A percentile compares a stretch with the other conserved stretches of the same genome.
These are phyloP conservation scores for Yponomeuta evonymella DNA, from an alignment of 2,888 invertebrate genomes.

Conservation along the genomic window DNA sequence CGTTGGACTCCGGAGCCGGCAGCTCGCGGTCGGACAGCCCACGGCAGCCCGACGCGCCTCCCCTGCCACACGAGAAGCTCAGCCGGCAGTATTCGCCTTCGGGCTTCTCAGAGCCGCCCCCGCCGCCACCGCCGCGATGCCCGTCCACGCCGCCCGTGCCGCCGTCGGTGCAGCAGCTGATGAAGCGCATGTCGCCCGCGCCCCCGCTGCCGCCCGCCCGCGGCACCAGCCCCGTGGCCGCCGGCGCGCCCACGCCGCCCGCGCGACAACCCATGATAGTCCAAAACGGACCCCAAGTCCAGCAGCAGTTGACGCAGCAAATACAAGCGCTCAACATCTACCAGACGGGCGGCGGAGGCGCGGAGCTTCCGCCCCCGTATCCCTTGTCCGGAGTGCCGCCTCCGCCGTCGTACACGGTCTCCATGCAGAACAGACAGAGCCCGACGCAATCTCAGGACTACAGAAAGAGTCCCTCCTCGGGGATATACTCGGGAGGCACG, in stretches of 20 bases:
- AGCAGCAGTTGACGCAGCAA: constrained; percentile 91
- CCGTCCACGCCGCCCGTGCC: constrained; percentile 82
- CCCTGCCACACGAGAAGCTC: constrained; percentile 79
- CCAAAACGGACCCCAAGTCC: constrained; percentile 86
- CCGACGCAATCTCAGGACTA: constrained; percentile 89
- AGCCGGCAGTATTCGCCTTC: constrained; percentile 84
- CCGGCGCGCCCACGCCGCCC: constrained; percentile 74
- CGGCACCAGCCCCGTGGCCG: constrained; percentile 85
- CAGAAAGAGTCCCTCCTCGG: constrained; percentile 90
- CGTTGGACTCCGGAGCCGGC: constrained; percentile 90
- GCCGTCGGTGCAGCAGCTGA: constrained; percentile 74
- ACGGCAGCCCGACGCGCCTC: constrained; percentile 77
- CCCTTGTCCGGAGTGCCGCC: constrained; percentile 80
- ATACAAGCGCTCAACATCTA: constrained; percentile 90
- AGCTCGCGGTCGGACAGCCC: constrained; percentile 94
- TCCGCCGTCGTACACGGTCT: constrained; percentile 90
- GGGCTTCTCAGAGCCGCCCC: constrained; percentile 79
- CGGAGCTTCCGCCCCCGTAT: constrained; percentile 82
- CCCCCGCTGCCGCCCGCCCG: constrained; percentile 78
- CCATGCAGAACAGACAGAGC: constrained; percentile 91
- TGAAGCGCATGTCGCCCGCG: constrained; percentile 80
- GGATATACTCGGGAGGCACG: constrained; percentile 88
- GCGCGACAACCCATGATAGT: constrained; percentile 87
- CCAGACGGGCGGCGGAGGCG: constrained; percentile 76
- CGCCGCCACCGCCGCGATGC: constrained; percentile 84